Conservation (phyloP, 2,113 vertebrate genomes). For the Prunella fulvescens region DNA sequence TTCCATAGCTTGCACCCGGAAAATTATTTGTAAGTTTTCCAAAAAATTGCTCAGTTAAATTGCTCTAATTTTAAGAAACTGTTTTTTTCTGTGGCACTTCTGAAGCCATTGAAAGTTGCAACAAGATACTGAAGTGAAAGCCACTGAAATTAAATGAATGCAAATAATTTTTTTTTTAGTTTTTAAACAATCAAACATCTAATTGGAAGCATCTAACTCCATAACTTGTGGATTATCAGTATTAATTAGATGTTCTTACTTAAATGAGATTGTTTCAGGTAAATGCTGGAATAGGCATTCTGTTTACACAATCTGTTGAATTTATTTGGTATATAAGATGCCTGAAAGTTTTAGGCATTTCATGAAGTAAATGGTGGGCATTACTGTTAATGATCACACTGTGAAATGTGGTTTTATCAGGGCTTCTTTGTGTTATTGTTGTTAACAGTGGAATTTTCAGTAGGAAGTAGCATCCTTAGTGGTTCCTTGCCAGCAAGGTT, state of each 20-base stretch:
- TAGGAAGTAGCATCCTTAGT: conserved; percentile 10
- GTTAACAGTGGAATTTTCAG: neutral
- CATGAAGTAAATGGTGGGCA: neutral
- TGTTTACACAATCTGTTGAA: neutral
- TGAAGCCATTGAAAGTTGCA: neutral
- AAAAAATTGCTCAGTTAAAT: neutral
- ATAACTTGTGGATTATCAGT: neutral
- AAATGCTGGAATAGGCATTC: neutral
- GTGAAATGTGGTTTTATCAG: neutral
- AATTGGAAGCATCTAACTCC: neutral
- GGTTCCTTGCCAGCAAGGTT: neutral
- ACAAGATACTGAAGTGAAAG: neutral
- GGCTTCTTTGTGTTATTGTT: neutral
- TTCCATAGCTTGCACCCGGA: neutral
- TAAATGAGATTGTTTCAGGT: neutral
- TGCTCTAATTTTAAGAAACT: neutral
- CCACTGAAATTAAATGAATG: neutral
- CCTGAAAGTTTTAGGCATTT: neutral
- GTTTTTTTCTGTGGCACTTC: neutral
- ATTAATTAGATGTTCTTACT: neutral
- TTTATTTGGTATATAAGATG: neutral
- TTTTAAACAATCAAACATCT: neutral
- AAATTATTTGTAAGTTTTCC: neutral
- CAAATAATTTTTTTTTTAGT: neutral
- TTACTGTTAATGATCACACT: neutral